Base-by-base conservation (phyloP, 2,888 invertebrate species). In the Crematogaster levior region DNA sequence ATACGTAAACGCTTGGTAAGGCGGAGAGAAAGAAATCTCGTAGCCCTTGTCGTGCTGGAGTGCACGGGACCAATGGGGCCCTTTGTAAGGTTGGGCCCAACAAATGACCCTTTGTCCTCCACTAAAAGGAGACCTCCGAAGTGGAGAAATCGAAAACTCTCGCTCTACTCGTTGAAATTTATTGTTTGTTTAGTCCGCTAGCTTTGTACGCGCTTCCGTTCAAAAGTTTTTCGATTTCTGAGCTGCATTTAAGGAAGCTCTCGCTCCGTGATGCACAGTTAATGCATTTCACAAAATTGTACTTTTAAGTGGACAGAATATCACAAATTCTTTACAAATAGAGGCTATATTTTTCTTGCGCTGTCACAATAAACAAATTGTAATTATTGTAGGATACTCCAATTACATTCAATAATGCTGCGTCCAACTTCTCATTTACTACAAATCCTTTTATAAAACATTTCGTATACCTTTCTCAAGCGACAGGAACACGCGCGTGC, bases 181-280 rank as follows among this genome's bases (percentile, higher is more conserved):
- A 91, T 90, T 90, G 89, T 91, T 92, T 92, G 91, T 92, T 91
- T 91, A 90, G 91, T 87, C 87, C 90, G 90, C 34, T 79, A 87
- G 86, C 86, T 82, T 83, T 75, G 85, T 81, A 81, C 82, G 83
- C 65, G 43, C 81, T 56, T 43, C 68, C 63, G 63, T 73, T 70
- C 58, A 46, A 65, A 75, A 72, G 56, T 81, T 68, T 73, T 61
- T 66, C 66, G 68, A 83, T 77, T 77, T 77, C 77, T 77, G 30
- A 40, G 37, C 24, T 40, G 56, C 70, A 21, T 77, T 68, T 43
- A 34, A 77, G 51, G 27, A 75, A 63, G 37, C 53, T 53, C 34
- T 48, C 24, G 34, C 21, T 24, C 1, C 37, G n/a, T 21, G n/a
- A n/a, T n/a, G 1, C 63, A 3, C 37, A 2, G 27, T 18, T 10